Percentiles rank a stretch among this genome's conserved stretches.
phyloP scores from a whole-genome alignment of 2,888 invertebrate species.

The Nemotelus nigrinus region DNA sequence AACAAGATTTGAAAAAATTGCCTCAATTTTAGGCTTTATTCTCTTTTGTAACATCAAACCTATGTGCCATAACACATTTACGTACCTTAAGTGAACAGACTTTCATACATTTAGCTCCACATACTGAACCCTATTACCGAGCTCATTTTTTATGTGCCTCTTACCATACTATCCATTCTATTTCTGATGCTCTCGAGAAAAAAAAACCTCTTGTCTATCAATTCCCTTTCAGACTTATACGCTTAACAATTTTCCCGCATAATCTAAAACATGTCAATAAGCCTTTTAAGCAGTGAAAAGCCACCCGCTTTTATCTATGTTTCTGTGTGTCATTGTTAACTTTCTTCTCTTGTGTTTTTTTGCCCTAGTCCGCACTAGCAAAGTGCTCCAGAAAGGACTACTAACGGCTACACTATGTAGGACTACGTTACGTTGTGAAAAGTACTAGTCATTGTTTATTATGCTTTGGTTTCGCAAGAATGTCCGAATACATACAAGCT shows the following conservation, averaged over 20 bases:
- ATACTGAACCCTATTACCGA: too few relatives aligned
- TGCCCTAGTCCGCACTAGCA: not conserved
- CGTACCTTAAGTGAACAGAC: too few relatives aligned
- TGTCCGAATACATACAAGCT: not conserved
- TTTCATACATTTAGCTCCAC: too few relatives aligned
- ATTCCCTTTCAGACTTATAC: not conserved
- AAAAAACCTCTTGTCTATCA: constrained; percentile 12
- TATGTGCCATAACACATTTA: too few relatives aligned
- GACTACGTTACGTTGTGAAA: not conserved
- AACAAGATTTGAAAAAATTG: too few relatives aligned
- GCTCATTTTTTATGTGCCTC: too few relatives aligned
- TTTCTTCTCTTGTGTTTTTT: not conserved
- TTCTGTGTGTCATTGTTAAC: not conserved
- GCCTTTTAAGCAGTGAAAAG: constrained; percentile 29
- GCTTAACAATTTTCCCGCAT: constrained; percentile 10
- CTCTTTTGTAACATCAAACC: too few relatives aligned
- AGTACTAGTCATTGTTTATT: constrained; percentile 23
- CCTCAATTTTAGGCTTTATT: too few relatives aligned
- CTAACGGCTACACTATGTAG: not conserved
- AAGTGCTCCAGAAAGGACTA: not conserved
- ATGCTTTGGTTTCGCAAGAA: constrained; percentile 20
- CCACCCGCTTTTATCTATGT: not conserved
- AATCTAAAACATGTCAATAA: constrained; percentile 36
- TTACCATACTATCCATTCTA: too few relatives aligned
- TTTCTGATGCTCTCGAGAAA: too few relatives aligned